Base-by-base conservation (phyloP, 2,113 vertebrate genomes). In the Phylloscopus trochilus region DNA sequence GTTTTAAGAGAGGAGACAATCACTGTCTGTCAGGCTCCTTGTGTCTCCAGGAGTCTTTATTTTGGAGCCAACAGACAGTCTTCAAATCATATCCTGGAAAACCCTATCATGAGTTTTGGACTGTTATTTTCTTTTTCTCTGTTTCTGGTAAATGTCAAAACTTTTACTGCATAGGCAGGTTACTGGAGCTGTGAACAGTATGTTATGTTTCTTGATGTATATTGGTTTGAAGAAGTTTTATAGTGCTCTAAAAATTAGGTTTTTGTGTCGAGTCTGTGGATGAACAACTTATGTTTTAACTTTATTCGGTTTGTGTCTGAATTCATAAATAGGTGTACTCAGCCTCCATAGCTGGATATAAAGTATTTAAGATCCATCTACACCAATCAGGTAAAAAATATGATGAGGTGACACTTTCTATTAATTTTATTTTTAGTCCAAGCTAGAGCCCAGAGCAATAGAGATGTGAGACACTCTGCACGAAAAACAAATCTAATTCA, bases 351-450 rank as follows among this genome's bases (percentile, higher is more conserved):
- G 44, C 35, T 86, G 44, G 79, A 49, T 78, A 59, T 80, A 56
- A 95, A 90, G 68, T 86, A 70, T 83, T 86, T 60, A 77, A 89
- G 53, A 88, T 84, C 76, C 33, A 35, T 84, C 86, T 83, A 79
- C 69, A 27, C 44, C 64, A 60, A 41, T 92, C 56, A 64, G 44
- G 60, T 83, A 23, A 74, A 90, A 96, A 81, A 86, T 68, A 43
- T 18, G 21, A 63, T 33, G 33, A 86, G 41, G 15, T 82, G 83
- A 72, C 37, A 56, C 77, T 72, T 94, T 64, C 47, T 92, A 15
- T 83, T 94, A 3, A 26, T 90, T 92, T 85, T 80, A 56, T 86
- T 75, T 93, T 79, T 86, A 46, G 52, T 68, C 60, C 28, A 63
- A 46, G 33, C 56, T 68, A 49, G 28, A 87, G 37, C 68, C 84